Conservation (phyloP, 2,113 vertebrate species). For the Rynchops niger region DNA sequence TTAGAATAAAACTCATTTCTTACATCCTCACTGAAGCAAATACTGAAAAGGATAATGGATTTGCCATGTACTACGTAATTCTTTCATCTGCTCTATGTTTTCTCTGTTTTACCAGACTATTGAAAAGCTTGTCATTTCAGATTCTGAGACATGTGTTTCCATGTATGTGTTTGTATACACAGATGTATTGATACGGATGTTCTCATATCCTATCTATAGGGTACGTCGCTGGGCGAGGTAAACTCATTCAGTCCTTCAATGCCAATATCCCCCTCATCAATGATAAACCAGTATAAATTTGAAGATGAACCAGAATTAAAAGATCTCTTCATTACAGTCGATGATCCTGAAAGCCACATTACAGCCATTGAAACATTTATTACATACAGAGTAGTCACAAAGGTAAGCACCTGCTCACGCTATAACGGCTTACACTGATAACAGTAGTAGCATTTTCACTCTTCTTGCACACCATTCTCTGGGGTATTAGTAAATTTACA, state of each 20-base stretch:
- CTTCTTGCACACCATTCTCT: background rate
- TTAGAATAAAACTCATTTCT: background rate
- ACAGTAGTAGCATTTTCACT: background rate
- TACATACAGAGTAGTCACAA: constrained; percentile 89
- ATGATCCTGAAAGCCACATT: constrained; percentile 92
- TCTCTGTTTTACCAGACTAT: background rate
- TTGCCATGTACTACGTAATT: background rate
- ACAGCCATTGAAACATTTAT: constrained; percentile 97
- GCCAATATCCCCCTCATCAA: constrained; percentile 88
- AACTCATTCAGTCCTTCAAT: constrained; percentile 79
- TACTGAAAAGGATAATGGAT: background rate
- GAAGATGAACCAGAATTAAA: constrained; percentile 85
- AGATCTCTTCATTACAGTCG: constrained; percentile 91
- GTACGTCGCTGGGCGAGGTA: constrained; percentile 78
- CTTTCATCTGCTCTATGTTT: background rate
- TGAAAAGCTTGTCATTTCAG: background rate
- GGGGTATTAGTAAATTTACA: background rate
- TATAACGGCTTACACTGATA: background rate
- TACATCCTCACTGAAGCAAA: background rate
- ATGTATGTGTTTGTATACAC: background rate
- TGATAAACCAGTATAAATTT: constrained; percentile 92
- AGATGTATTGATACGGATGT: background rate
- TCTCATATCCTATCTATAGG: constrained; percentile 71
- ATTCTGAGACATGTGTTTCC: background rate
- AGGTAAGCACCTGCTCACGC: constrained; percentile 72